phyloP scores from a whole-genome alignment of 2,113 vertebrate genomes.

The Perccottus glenii region DNA sequence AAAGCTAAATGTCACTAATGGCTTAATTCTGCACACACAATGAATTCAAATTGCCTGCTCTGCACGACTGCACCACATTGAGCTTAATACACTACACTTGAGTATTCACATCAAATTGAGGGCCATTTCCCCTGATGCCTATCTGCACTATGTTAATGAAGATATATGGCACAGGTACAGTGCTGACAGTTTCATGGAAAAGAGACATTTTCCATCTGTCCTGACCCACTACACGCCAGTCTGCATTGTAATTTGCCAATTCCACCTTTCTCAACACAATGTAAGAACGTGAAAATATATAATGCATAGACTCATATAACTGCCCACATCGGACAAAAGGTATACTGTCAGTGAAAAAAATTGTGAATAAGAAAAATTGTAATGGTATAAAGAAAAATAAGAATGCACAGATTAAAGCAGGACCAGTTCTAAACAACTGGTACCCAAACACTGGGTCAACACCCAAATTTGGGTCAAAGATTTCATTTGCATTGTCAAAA shows the following conservation, averaged over 20 bases:
- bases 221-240: slow-evolving; percentile 39
- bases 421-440: too few relatives aligned
- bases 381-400: too few relatives aligned
- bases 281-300: slow-evolving; percentile 10
- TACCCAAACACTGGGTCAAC: too few relatives aligned
- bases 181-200: slow-evolving; percentile 61
- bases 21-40: slow-evolving; percentile 50
- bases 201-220: slow-evolving; percentile 61
- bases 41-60: slow-evolving; percentile 52
- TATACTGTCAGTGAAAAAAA: too few relatives aligned
- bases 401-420: too few relatives aligned
- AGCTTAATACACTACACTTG: slow-evolving; percentile 37
- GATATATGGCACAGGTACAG: slow-evolving; percentile 63
- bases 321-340: too few relatives aligned
- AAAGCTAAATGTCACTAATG: slow-evolving; percentile 57
- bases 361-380: too few relatives aligned
- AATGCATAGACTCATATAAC: not conserved
- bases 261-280: slow-evolving; percentile 39
- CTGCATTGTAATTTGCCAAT: slow-evolving; percentile 44
- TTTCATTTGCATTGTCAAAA: too few relatives aligned
- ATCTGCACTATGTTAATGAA: slow-evolving; percentile 63
- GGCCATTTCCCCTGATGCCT: slow-evolving; percentile 56
- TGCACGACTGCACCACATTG: slow-evolving; percentile 27
- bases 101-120: slow-evolving; percentile 53
- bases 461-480: too few relatives aligned